Conservation (phyloP, 1,140 invertebrate genomes). For the Stratiolaelaps scimitus region DNA sequence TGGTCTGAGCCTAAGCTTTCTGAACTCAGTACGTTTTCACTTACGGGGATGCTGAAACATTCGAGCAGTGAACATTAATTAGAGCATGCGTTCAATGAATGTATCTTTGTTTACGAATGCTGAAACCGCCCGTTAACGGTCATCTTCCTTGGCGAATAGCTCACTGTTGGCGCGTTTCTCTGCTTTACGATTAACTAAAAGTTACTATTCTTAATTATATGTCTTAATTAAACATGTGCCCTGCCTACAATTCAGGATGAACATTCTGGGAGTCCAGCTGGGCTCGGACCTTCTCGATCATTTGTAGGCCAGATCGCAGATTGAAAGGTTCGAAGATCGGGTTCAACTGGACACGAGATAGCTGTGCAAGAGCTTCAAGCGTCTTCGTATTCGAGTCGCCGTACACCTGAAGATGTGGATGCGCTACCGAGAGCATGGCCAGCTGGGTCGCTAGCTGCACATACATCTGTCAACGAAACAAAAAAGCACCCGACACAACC, state of each 20-base stretch:
- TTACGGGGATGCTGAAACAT: background rate
- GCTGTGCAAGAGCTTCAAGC: background rate
- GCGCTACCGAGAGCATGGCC: background rate
- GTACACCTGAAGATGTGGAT: conserved; percentile 8
- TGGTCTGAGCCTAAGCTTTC: background rate
- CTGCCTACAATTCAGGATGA: conserved; percentile 14
- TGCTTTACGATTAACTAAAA: background rate
- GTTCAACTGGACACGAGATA: background rate
- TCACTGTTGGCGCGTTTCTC: background rate
- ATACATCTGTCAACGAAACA: background rate
- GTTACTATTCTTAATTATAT: background rate
- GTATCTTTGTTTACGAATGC: too few species aligned
- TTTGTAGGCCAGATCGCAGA: background rate
- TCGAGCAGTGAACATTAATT: too few species aligned
- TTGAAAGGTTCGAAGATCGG: conserved; percentile 18
- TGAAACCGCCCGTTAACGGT: too few species aligned
- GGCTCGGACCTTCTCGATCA: conserved; percentile 14
- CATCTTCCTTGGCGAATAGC: too few species aligned
- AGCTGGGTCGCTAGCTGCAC: conserved; percentile 10
- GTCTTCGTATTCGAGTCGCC: background rate
- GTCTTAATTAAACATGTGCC: too few species aligned
- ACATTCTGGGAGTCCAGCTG: background rate
- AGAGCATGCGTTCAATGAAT: too few species aligned
- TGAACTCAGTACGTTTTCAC: background rate
- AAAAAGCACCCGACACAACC: too few species aligned